phyloP scores from a whole-genome alignment of 2,113 vertebrate genomes.

The Tupaia chinensis region DNA sequence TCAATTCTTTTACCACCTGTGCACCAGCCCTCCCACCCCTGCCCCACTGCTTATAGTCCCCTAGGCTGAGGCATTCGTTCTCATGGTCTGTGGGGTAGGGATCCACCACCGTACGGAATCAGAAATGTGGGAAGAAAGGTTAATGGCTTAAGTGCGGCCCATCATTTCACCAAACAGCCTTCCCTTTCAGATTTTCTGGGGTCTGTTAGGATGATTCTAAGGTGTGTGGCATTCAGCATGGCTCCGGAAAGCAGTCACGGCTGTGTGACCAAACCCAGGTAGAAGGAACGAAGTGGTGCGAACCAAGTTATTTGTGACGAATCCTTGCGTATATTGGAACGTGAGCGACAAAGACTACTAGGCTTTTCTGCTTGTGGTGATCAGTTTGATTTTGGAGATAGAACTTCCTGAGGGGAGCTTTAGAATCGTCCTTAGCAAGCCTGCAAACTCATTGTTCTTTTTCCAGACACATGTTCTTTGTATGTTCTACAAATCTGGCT shows the following conservation, averaged over 20 bases:
- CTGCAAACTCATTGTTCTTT: background rate
- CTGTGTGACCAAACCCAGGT: background rate
- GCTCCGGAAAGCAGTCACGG: background rate
- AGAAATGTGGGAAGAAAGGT: background rate
- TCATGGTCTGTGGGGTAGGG: background rate
- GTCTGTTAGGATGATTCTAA: background rate
- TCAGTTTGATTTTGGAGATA: background rate
- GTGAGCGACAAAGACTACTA: background rate
- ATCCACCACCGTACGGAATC: background rate
- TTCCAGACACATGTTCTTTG: background rate
- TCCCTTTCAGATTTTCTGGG: background rate
- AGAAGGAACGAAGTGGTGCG: background rate
- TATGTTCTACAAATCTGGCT: background rate
- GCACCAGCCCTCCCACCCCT: too few species aligned
- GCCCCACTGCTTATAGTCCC: too few species aligned
- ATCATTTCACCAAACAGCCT: background rate
- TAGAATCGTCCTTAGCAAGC: background rate
- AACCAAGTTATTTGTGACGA: background rate
- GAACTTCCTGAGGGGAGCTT: background rate
- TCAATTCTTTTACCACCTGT: too few species aligned
- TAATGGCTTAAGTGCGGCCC: too few species aligned
- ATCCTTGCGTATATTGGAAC: background rate
- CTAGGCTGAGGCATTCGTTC: background rate
- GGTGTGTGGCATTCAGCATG: rapidly evolving
- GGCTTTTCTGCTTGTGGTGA: background rate